phyloP scores from a whole-genome alignment of 2,113 vertebrate species.

The Verasper variegatus region DNA sequence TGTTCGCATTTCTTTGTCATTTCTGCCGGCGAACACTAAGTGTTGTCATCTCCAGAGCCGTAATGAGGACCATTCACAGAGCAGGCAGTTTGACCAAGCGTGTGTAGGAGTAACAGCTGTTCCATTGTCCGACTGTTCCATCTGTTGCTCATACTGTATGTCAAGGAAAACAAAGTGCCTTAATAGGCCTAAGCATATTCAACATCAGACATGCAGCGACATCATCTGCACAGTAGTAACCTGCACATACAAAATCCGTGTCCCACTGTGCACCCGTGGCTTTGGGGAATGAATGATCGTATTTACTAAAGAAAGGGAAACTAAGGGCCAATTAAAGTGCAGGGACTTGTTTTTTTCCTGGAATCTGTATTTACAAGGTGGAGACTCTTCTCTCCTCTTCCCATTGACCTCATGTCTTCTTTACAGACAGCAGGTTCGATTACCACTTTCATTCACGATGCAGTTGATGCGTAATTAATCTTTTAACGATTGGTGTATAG shows the following conservation, averaged over 20 bases:
- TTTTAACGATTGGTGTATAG: background rate
- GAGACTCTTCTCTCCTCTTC: background rate
- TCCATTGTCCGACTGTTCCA: background rate
- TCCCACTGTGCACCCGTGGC: background rate
- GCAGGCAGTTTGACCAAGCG: background rate
- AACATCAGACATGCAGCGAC: background rate
- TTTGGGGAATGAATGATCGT: background rate
- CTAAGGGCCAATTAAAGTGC: background rate
- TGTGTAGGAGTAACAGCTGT: background rate
- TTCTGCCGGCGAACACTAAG: background rate
- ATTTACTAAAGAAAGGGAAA: background rate
- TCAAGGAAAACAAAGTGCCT: slow-evolving; percentile 2
- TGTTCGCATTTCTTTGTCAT: too few relatives aligned
- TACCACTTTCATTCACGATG: background rate
- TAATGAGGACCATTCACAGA: background rate
- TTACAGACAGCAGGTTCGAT: background rate
- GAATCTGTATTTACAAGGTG: background rate
- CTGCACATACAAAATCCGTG: slow-evolving; percentile 14
- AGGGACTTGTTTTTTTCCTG: background rate
- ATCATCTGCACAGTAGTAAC: background rate
- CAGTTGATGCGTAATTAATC: background rate
- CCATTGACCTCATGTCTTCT: background rate
- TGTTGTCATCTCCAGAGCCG: background rate
- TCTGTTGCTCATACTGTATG: too few relatives aligned
- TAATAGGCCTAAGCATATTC: slow-evolving; percentile 15